phyloP scores from a whole-genome alignment of 2,113 vertebrate genomes.

The Lagopus leucura region DNA sequence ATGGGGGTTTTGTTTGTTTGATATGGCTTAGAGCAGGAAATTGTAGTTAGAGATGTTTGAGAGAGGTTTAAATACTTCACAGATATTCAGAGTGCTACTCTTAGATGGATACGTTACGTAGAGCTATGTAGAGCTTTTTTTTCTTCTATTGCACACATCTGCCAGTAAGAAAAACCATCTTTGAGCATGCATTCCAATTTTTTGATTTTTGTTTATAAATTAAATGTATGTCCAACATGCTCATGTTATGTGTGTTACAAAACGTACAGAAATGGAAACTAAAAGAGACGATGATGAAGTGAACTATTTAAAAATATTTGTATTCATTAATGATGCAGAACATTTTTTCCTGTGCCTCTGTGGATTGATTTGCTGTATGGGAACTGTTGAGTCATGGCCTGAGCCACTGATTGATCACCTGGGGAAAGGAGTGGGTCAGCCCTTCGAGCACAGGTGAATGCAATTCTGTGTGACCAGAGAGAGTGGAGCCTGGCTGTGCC shows the following conservation, averaged over 20 bases:
- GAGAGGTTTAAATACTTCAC: background rate
- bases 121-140: background rate
- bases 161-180: background rate
- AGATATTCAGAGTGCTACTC: background rate
- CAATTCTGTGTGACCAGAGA: too few species aligned
- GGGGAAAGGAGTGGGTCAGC: too few species aligned
- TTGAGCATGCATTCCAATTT: background rate
- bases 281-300: background rate
- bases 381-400: too few species aligned
- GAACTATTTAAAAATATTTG: background rate
- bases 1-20: background rate
- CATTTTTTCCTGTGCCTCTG: background rate
- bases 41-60: background rate
- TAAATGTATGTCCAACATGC: too few species aligned
- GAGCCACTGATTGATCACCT: too few species aligned
- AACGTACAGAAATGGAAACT: background rate
- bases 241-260: background rate
- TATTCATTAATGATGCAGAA: background rate
- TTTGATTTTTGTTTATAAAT: background rate
- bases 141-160: accelerated
- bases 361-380: background rate
- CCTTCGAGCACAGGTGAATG: too few species aligned
- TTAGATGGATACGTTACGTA: background rate
- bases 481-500: too few species aligned
- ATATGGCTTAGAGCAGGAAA: background rate